Evolutionary conservation across 2,113 vertebrate genomes (phyloP).

Genomic region (Enhydra lutris): DNA sequence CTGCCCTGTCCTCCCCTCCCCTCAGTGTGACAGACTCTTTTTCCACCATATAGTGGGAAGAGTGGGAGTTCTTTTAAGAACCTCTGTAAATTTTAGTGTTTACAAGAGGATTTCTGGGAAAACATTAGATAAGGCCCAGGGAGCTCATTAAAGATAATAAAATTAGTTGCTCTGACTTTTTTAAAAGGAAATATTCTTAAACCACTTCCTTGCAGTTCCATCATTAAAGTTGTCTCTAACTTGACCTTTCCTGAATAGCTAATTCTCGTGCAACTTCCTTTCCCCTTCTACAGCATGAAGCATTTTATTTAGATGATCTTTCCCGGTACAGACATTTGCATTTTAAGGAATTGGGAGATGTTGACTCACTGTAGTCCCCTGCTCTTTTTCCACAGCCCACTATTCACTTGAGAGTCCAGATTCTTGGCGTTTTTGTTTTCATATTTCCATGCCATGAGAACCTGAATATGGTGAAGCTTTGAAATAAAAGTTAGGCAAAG

Average conservation of each 20-base stretch:
- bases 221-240: background rate
- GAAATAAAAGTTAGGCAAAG: background rate
- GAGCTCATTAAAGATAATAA: background rate
- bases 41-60: background rate
- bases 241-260: background rate
- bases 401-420: background rate
- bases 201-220: background rate
- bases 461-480: background rate
- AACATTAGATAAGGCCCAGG: background rate
- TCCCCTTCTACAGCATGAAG: background rate
- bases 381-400: background rate
- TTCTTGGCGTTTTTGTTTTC: background rate
- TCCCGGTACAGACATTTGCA: background rate
- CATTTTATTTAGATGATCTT: slow-evolving; percentile 19
- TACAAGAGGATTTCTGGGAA: background rate
- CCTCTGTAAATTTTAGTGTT: background rate
- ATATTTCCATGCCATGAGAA: background rate
- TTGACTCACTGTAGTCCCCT: background rate
- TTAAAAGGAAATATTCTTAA: slow-evolving; percentile 13
- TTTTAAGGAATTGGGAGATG: background rate
- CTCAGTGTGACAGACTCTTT: background rate
- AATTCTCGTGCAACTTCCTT: background rate
- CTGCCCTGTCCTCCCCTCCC: background rate
- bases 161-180: background rate
- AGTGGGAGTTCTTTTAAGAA: background rate